A percentile compares a stretch with the other conserved stretches of the same genome.
Evolutionary conservation across 2,888 invertebrate genomes (phyloP).

Genomic region (Apamea anceps): DNA sequence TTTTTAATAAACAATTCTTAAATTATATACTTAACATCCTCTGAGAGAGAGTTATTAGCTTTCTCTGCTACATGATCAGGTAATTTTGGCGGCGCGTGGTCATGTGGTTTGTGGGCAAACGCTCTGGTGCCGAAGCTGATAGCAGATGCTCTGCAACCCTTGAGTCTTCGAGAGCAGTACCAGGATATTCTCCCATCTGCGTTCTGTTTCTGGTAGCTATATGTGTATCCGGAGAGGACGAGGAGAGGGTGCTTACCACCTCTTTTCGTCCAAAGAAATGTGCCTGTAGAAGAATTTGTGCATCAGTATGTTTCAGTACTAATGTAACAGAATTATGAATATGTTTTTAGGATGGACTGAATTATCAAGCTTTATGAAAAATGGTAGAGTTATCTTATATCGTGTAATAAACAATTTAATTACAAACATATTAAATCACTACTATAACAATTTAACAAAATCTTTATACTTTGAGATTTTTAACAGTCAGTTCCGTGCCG

Average conservation of each 20-base stretch:
- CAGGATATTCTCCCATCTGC: slow-evolving; percentile 85
- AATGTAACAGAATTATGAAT: background rate
- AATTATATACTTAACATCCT: slow-evolving; percentile 28
- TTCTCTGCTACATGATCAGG: slow-evolving; percentile 62
- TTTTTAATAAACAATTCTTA: slow-evolving; percentile 5
- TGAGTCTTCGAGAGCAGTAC: slow-evolving; percentile 86
- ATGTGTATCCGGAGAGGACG: slow-evolving; percentile 82
- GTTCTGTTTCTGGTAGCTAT: slow-evolving; percentile 86
- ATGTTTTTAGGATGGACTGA: background rate
- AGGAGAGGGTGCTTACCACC: slow-evolving; percentile 86
- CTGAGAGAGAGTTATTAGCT: slow-evolving; percentile 22
- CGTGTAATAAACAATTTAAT: slow-evolving; percentile 31
- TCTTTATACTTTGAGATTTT: slow-evolving; percentile 6
- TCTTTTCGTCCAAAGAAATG: slow-evolving; percentile 85
- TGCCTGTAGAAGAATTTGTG: slow-evolving; percentile 73
- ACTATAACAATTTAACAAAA: slow-evolving; percentile 41
- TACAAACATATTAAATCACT: slow-evolving; percentile 22
- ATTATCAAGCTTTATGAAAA: slow-evolving; percentile 22
- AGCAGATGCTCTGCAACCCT: slow-evolving; percentile 85
- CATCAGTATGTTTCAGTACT: slow-evolving; percentile 43
- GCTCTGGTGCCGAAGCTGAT: slow-evolving; percentile 80
- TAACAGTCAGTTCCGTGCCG: slow-evolving; percentile 39
- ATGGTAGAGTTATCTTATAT: slow-evolving; percentile 9
- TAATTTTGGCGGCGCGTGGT: slow-evolving; percentile 81
- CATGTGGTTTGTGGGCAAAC: slow-evolving; percentile 78